These are phyloP conservation scores for Ophion costatus DNA, from an alignment of 2,888 invertebrate genomes.

Conservation along the genomic window DNA sequence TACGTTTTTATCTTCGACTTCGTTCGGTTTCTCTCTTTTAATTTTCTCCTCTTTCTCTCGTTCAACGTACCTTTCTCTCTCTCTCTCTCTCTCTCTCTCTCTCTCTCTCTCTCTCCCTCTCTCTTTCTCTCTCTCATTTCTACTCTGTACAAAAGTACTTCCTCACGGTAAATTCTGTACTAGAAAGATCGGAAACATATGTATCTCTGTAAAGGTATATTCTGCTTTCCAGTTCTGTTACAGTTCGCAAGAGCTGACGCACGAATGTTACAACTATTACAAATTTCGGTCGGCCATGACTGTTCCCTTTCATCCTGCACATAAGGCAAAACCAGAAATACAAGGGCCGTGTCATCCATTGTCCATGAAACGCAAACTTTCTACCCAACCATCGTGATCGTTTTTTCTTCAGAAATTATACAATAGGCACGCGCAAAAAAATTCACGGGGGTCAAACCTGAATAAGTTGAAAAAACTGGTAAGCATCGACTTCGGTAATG, in stretches of 20 bases:
- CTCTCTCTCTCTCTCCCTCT: neutral
- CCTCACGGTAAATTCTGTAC: slow-evolving; percentile 38
- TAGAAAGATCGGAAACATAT: slow-evolving; percentile 6
- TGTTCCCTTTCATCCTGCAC: neutral
- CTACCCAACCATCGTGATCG: neutral
- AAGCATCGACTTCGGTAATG: neutral
- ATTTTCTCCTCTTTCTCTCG: neutral
- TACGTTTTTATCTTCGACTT: neutral
- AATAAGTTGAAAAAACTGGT: neutral
- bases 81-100: slow-evolving; percentile 3
- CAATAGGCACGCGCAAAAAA: neutral
- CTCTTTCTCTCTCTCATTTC: slow-evolving; percentile 9
- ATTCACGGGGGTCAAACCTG: neutral
- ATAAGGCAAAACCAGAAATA: slow-evolving; percentile 12
- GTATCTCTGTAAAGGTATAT: slow-evolving; percentile 11
- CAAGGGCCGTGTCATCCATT: slow-evolving; percentile 28
- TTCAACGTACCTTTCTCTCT: neutral
- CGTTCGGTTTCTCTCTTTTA: neutral
- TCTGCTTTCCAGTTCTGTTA: slow-evolving; percentile 29
- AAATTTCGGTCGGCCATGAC: neutral
- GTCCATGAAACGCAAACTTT: slow-evolving; percentile 23
- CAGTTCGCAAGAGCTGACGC: slow-evolving; percentile 6
- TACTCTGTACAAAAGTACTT: slow-evolving; percentile 24
- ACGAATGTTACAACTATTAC: neutral
- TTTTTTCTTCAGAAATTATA: neutral